These are phyloP conservation scores for Crambe crambe DNA, from an alignment of 37 sponge, comb jelly and placozoan species.

Conservation along the genomic window DNA sequence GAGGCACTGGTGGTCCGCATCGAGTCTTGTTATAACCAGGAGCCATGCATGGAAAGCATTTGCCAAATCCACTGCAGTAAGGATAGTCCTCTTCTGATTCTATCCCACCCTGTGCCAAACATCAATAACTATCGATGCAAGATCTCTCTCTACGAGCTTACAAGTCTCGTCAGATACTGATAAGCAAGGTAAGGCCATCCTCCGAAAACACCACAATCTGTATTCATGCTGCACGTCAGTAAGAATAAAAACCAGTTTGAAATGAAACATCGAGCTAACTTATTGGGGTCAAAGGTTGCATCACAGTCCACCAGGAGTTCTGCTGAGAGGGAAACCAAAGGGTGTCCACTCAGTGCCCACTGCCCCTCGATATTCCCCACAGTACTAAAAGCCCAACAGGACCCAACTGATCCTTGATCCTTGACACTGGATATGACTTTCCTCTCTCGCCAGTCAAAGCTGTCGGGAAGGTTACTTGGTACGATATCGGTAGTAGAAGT, in stretches of 20 bases:
- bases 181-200: slow-evolving; percentile 94
- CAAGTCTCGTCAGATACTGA: slow-evolving; percentile 57
- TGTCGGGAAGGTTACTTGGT: background rate
- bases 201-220: slow-evolving; percentile 89
- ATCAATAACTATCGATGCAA: background rate
- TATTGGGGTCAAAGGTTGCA: slow-evolving; percentile 57
- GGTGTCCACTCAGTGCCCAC: slow-evolving; percentile 67
- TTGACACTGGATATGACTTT: slow-evolving; percentile 71
- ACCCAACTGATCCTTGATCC: slow-evolving; percentile 77
- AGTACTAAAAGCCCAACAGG: slow-evolving; percentile 92
- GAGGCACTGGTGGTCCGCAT: slow-evolving; percentile 71
- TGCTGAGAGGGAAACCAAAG: slow-evolving; percentile 50
- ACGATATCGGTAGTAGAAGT: background rate
- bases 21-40: slow-evolving; percentile 75
- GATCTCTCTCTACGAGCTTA: slow-evolving; percentile 2
- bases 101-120: slow-evolving; percentile 68
- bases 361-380: slow-evolving; percentile 82
- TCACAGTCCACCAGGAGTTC: slow-evolving; percentile 92
- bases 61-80: slow-evolving; percentile 81
- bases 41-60: slow-evolving; percentile 80
- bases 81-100: slow-evolving; percentile 68
- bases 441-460: slow-evolving; percentile 81
- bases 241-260: background rate
- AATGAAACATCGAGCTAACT: slow-evolving; percentile 26
- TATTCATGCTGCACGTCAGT: slow-evolving; percentile 38